A percentile compares a stretch with the other conserved stretches of the same genome.
Conservation (phyloP, 2,113 vertebrate genomes). For the Felis catus region F.catus_Fca126_mat1.0 CM031416.1:22240501-22241000, state of each 20-base stretch:
- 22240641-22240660: not conserved
- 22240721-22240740: too few species aligned
- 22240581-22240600: not conserved
- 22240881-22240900: not conserved
- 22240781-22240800: not conserved
- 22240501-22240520: not conserved
- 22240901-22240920: not conserved
- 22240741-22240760: not conserved
- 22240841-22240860: constrained; percentile 22
- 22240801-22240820: not conserved
- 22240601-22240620: not conserved
- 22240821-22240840: not conserved
- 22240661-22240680: not conserved
- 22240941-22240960: not conserved
- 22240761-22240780: not conserved
- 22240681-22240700: not conserved
- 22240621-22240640: not conserved
- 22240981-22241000: not conserved
- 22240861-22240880: not conserved
- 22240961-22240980: not conserved
- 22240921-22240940: not conserved
- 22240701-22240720: not conserved
- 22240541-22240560: not conserved
- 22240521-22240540: not conserved
- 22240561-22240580: not conserved